Percentiles rank a stretch among this genome's conserved stretches.
Evolutionary conservation across 2,797 vertebrate genomes (phyloP).

Genomic region (Sparus aurata): DNA sequence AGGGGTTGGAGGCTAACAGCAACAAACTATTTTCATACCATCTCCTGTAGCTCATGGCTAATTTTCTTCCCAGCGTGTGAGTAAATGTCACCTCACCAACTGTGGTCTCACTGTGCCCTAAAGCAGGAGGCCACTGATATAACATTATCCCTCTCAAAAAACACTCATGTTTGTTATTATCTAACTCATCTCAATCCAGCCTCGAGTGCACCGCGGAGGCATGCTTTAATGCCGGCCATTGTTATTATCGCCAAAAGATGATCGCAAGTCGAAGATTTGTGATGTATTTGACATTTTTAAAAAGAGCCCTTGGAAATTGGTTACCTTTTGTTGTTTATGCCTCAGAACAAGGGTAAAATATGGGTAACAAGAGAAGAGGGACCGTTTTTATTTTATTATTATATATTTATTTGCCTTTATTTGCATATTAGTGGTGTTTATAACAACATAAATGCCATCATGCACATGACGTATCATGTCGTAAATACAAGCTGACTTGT

Average conservation of each 20-base stretch:
- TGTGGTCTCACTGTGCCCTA: neutral
- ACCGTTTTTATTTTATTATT: neutral
- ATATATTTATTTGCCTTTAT: neutral
- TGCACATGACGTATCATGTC: neutral
- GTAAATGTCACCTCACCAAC: slow-evolving; percentile 7
- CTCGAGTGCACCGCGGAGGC: neutral
- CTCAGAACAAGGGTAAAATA: neutral
- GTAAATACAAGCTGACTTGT: neutral
- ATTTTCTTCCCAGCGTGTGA: neutral
- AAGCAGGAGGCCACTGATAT: neutral
- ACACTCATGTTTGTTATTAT: neutral
- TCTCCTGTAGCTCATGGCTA: neutral
- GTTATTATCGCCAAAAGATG: neutral
- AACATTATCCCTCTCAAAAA: neutral
- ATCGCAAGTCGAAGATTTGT: neutral
- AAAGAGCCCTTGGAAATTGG: neutral
- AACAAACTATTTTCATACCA: neutral
- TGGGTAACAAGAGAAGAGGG: neutral
- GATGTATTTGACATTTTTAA: neutral
- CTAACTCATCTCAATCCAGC: neutral
- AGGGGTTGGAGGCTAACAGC: neutral
- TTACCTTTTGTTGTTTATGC: neutral
- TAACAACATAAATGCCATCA: neutral
- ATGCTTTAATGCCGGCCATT: neutral
- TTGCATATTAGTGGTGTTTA: neutral